phyloP scores from a whole-genome alignment of 2,888 invertebrate species.

The Elmis aenea region DNA sequence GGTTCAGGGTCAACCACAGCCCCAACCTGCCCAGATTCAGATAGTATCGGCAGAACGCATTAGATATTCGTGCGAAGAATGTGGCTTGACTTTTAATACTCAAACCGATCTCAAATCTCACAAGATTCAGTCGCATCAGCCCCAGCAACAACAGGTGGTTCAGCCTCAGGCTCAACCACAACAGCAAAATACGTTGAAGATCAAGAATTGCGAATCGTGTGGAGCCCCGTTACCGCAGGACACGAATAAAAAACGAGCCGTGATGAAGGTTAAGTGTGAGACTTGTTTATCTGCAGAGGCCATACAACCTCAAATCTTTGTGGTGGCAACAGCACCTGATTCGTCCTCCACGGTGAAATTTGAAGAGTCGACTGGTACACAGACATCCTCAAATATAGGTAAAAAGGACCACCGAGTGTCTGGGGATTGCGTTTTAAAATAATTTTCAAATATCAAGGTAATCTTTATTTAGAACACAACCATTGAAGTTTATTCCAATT shows the following conservation, averaged over 20 bases:
- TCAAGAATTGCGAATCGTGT: constrained; percentile 46
- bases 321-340: constrained; percentile 52
- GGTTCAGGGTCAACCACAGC: constrained; percentile 38
- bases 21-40: constrained; percentile 52
- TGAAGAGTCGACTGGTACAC: constrained; percentile 41
- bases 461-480: no score
- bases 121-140: constrained; percentile 48
- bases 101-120: constrained; percentile 44
- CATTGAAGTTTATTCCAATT: no score
- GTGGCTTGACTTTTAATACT: constrained; percentile 43
- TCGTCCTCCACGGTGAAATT: constrained; percentile 40
- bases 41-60: constrained; percentile 55
- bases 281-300: constrained; percentile 46
- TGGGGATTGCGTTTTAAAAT: no score
- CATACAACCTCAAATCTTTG: constrained; percentile 54
- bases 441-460: no score
- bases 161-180: constrained; percentile 37
- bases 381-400: constrained; percentile 36
- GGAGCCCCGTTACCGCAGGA: constrained; percentile 45
- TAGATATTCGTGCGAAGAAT: constrained; percentile 45
- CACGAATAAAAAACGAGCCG: constrained; percentile 45
- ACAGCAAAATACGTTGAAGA: constrained; percentile 41
- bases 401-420: no score
- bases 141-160: constrained; percentile 41
- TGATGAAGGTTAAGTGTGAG: constrained; percentile 47